Evolutionary conservation across 2,113 vertebrate species (phyloP), one percentile per base, ranked within the genome.

Genomic region (Vidua chalybeata): DNA sequence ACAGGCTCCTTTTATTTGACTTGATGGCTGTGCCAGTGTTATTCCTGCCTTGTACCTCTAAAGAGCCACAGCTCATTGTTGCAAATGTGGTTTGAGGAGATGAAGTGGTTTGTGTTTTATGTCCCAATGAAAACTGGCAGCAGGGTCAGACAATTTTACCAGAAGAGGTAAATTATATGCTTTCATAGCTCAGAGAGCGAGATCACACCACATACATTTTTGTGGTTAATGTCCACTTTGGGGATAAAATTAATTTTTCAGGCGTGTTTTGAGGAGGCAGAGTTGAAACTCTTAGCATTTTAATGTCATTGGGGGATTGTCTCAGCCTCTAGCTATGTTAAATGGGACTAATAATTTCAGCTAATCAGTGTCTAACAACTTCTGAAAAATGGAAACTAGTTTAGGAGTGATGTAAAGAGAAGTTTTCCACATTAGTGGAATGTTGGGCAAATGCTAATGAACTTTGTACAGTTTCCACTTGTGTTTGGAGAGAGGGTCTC

Each of bases 331-430:
- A 91, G 96, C 93, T 79, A 83, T 90, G 91, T 89, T 95, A 96
- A 96, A 90, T 88, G 63, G 74, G 67, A 85, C 89, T 91, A 89
- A 94, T 95, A 91, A 96, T 95, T 95, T 92, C 87, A 96, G 63
- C 89, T 93, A 93, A 95, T 94, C 87, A 80, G 93, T 82, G 90
- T 94, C 91, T 87, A 92, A 93, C 91, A 93, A 75, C 92, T 96
- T 96, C 82, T 87, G 88, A 96, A 95, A 97, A 95, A 86, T 92
- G 93, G 94, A 94, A 96, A 95, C 86, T 97, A 73, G 92, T 95
- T 95, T 93, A 95, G 92, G 41, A 88, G 87, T 86, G 90, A 83
- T 86, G 74, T 92, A 66, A 89, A 89, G 94, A 75, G 93, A 94
- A 80, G 69, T 96, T 97, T 97, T 97, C 94, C 96, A 95, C 89